Evolutionary conservation across 1,140 invertebrate species (phyloP), one percentile per base, ranked within the genome.

Genomic region (Drosophila paulistorum): DNA sequence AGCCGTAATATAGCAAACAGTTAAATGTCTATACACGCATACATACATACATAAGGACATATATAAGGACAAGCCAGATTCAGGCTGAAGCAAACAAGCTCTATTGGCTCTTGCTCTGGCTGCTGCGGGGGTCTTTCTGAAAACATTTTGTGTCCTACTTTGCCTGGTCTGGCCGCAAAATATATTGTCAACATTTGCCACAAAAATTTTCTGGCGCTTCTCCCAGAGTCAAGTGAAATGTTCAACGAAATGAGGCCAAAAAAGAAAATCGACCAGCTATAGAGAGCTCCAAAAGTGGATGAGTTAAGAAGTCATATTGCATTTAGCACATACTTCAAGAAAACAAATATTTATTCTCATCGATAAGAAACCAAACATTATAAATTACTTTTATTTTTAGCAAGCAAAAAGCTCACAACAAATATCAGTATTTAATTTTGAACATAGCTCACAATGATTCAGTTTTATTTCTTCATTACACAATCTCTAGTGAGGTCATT

Each of bases 1-100:
- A 84, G 85, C 85, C 85, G 90, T 89, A 89, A 89, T 89, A 89
- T 71, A 71, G 77, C 85, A 90, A 89, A 79, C 77, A 81, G 77
- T 90, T 89, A 89, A 83, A 79, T 79, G 65, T 67, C 65, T 61
- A 39, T 69, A 30, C 45, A 63, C 57, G 58, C 41, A 45, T 77
- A 73, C 62, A 30, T 68, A 45, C 54, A 26, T 5, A 26, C 23
- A 26, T 23, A 23, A 23, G 23, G 23, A 26, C 9, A 51, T 17
- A 17, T 7, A 17, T 7, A 51, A 51, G 45, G 45, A 23, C n/a
- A 20, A 45, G 60, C 60, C 51, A 64, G 58, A 26, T 51, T 11
- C 45, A 23, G 45, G 9, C 45, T 23, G 45, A 30, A 7, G 45
- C 45, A 51, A 51, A 51, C 45, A 51, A 51, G 11, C 45, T 23